Conservation (phyloP, 2,888 invertebrate species). For the Lepidocyrtoides sp. region DNA sequence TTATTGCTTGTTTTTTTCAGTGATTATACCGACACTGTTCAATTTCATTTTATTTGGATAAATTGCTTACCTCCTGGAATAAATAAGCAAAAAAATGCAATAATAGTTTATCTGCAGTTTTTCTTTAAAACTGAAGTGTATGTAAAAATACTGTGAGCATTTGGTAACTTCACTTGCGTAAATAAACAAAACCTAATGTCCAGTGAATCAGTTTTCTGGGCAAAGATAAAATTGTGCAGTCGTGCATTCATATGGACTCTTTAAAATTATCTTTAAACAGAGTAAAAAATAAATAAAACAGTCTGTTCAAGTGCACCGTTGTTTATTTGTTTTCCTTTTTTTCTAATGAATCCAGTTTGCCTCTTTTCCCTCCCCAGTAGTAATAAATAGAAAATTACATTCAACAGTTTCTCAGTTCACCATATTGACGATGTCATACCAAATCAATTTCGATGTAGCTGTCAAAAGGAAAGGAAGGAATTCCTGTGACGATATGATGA, state of each 20-base stretch:
- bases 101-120: background rate
- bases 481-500: slow-evolving; percentile 33
- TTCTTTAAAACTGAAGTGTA: no score
- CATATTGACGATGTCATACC: slow-evolving; percentile 34
- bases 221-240: no score
- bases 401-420: slow-evolving; percentile 43
- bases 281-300: background rate
- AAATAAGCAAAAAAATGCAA: slow-evolving; percentile 20
- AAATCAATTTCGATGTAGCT: slow-evolving; percentile 63
- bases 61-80: slow-evolving; percentile 16
- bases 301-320: background rate
- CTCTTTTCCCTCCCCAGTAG: background rate
- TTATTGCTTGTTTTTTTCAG: background rate
- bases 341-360: slow-evolving; percentile 34
- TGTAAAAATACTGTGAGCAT: background rate
- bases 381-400: slow-evolving; percentile 24
- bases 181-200: no score
- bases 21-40: slow-evolving; percentile 7
- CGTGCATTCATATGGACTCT: background rate
- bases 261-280: background rate
- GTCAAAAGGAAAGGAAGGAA: slow-evolving; percentile 46
- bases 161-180: no score
- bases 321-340: background rate
- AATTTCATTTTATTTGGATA: background rate
- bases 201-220: no score